Evolutionary conservation across 2,797 vertebrate species (phyloP).

Genomic region (Amblyraja radiata): DNA sequence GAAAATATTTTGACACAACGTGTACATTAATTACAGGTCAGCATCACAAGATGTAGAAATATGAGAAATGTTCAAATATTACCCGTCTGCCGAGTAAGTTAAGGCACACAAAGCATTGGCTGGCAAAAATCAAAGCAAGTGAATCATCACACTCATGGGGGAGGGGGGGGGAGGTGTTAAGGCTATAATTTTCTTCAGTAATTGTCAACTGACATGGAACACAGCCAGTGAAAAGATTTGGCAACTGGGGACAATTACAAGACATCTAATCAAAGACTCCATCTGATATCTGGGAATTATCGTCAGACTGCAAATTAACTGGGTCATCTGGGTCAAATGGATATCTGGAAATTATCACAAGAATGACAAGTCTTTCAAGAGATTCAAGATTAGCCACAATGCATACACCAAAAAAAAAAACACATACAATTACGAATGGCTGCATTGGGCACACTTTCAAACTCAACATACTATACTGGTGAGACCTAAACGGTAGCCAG

Average conservation of each 20-base stretch:
- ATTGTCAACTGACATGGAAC: background rate
- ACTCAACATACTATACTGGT: background rate
- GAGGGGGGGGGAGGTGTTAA: too few species aligned
- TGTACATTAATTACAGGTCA: too few species aligned
- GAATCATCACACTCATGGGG: background rate
- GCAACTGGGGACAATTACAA: background rate
- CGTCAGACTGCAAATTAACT: background rate
- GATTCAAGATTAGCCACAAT: background rate
- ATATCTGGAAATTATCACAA: background rate
- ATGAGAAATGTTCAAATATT: background rate
- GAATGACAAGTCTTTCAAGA: background rate
- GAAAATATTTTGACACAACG: background rate
- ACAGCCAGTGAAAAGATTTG: background rate
- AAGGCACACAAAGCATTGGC: background rate
- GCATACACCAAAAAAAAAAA: background rate
- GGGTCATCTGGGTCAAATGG: background rate
- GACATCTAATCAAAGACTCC: background rate
- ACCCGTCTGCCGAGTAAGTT: background rate
- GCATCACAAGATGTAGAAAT: background rate
- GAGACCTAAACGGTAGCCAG: too few species aligned
- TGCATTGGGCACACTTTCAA: background rate
- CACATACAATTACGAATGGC: background rate
- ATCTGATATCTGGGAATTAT: background rate
- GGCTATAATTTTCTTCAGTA: background rate
- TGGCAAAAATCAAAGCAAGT: background rate